A percentile compares a stretch with the other conserved stretches of the same genome.
Evolutionary conservation across 2,113 vertebrate genomes (phyloP).

Genomic region (Stegastes partitus): DNA sequence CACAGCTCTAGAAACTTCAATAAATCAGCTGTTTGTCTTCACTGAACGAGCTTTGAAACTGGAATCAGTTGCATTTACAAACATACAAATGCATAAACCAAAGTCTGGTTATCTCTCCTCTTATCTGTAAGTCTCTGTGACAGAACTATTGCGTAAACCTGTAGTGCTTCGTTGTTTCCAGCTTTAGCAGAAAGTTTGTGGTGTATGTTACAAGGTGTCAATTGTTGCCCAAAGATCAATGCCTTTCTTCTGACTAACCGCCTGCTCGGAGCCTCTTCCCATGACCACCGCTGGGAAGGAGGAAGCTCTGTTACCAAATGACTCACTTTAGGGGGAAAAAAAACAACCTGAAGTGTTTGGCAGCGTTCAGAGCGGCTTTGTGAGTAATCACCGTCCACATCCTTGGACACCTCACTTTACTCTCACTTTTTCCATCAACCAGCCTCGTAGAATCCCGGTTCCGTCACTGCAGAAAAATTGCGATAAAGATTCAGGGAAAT

Average conservation of each 20-base stretch:
- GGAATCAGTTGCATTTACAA: no score
- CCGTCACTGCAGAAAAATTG: constrained; percentile 29
- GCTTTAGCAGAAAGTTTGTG: constrained; percentile 53
- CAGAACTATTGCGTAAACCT: constrained; percentile 14
- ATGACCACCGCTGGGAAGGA: constrained; percentile 75
- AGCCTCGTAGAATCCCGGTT: constrained; percentile 30
- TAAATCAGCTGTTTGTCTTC: constrained; percentile 5
- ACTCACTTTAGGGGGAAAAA: constrained; percentile 66
- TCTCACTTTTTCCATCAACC: constrained; percentile 79
- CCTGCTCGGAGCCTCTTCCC: constrained; percentile 68
- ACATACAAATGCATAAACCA: not conserved
- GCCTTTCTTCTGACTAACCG: constrained; percentile 77
- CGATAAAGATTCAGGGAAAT: constrained; percentile 54
- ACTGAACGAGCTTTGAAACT: not conserved
- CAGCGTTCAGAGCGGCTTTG: constrained; percentile 59
- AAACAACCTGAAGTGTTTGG: constrained; percentile 77
- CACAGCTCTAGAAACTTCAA: not conserved
- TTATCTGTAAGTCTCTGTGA: not conserved
- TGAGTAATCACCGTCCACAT: constrained; percentile 79
- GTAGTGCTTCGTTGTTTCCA: constrained; percentile 19
- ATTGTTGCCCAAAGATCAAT: constrained; percentile 63
- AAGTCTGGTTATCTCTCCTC: not conserved
- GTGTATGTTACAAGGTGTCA: constrained; percentile 63
- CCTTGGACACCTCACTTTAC: constrained; percentile 68
- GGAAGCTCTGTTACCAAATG: constrained; percentile 78